Evolutionary conservation across 2,113 vertebrate species (phyloP).

Genomic region (Azemiops feae): DNA sequence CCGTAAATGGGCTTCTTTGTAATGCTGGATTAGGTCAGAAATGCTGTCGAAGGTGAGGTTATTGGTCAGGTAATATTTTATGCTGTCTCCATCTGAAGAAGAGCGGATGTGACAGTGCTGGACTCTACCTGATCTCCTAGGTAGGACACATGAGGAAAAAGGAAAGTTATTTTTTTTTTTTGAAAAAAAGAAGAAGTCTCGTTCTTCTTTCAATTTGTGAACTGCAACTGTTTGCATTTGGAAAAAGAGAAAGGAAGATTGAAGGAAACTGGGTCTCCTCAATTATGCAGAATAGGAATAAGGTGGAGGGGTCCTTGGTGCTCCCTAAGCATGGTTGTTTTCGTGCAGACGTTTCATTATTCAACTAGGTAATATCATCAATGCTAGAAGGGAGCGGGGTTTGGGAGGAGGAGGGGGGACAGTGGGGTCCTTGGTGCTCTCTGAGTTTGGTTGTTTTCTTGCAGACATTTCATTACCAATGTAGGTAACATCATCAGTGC

Average conservation of each 20-base stretch:
- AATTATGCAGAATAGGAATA: background rate
- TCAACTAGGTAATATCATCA: background rate
- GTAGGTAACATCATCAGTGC: no score
- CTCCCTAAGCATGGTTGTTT: background rate
- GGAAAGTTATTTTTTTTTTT: background rate
- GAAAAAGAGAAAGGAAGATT: background rate
- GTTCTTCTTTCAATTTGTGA: background rate
- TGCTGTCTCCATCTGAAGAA: conserved; percentile 66
- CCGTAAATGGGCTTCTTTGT: conserved; percentile 84
- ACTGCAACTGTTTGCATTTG: background rate
- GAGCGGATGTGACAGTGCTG: conserved; percentile 95
- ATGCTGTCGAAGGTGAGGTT: conserved; percentile 87
- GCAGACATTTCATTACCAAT: no score
- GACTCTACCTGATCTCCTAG: conserved; percentile 87
- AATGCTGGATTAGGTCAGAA: conserved; percentile 88
- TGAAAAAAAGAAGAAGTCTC: background rate
- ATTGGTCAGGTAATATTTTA: conserved; percentile 86
- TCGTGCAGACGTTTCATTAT: background rate
- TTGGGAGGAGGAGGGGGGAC: no score
- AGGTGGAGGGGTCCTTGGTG: background rate
- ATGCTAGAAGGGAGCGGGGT: background rate
- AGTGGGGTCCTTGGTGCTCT: no score
- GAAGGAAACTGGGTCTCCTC: background rate
- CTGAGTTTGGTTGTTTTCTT: no score
- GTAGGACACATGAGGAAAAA: conserved; percentile 32